Evolutionary conservation across 2,888 invertebrate genomes (phyloP).

Genomic region (Auanema freiburgensis): DNA sequence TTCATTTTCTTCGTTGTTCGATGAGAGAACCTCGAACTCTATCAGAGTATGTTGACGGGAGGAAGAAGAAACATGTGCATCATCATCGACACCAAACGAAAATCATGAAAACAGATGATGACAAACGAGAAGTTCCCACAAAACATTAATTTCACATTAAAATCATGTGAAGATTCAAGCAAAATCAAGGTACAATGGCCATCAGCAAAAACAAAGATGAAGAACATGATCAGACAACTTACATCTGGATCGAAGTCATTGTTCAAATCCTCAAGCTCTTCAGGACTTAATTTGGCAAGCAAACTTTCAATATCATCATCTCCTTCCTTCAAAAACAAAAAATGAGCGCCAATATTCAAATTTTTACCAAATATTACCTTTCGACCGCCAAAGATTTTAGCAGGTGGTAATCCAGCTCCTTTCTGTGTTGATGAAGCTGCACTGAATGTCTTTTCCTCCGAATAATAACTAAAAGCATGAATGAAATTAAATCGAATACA

Average conservation of each 20-base stretch:
- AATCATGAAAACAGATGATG: not conserved
- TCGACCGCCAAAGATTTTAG: constrained; percentile 48
- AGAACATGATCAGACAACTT: constrained; percentile 44
- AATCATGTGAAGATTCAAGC: not conserved
- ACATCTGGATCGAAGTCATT: constrained; percentile 99
- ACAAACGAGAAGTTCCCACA: not conserved
- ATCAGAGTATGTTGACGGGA: no score
- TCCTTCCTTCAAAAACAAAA: constrained; percentile 30
- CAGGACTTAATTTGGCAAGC: constrained; percentile 85
- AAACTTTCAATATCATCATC: constrained; percentile 84
- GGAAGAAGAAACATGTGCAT: no score
- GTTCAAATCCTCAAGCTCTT: constrained; percentile 93
- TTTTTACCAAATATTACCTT: not conserved
- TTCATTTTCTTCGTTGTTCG: no score
- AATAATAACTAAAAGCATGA: constrained; percentile 55
- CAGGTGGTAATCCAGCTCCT: constrained; percentile 26
- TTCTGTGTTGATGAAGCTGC: constrained; percentile 43
- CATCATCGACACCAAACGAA: not conserved
- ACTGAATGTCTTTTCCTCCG: constrained; percentile 57
- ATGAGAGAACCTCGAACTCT: no score
- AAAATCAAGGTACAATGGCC: not conserved
- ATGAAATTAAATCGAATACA: not conserved
- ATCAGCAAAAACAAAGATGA: no score
- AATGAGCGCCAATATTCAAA: not conserved
- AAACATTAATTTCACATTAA: not conserved